Evolutionary conservation across 2,113 vertebrate genomes (phyloP).

Genomic region (Pycnonotus jocosus): DNA sequence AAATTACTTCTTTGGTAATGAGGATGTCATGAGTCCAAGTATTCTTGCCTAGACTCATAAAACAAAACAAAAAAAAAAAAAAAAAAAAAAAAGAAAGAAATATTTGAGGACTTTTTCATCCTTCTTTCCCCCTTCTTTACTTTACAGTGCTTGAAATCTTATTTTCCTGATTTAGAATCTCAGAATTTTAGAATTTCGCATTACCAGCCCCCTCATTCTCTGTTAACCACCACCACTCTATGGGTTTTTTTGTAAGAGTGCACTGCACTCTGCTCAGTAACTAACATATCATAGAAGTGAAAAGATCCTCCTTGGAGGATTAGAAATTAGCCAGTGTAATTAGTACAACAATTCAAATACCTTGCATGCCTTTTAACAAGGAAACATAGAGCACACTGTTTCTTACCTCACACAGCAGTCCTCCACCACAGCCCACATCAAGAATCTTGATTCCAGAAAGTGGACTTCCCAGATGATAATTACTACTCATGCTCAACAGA

Average conservation of each 20-base stretch:
- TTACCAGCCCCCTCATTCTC: neutral
- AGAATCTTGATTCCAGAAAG: conserved; percentile 84
- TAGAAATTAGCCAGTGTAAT: neutral
- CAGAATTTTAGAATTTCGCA: neutral
- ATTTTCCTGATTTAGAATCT: neutral
- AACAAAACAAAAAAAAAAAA: neutral
- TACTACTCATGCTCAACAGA: conserved; percentile 77
- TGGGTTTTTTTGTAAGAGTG: neutral
- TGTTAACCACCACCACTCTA: neutral
- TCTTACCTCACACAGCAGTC: conserved; percentile 88
- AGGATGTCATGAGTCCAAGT: neutral
- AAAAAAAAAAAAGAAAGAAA: neutral
- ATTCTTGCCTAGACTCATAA: neutral
- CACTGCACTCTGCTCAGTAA: neutral
- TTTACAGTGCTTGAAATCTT: neutral
- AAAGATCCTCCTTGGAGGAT: neutral
- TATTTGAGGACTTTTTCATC: neutral
- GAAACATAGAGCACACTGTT: neutral
- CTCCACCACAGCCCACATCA: conserved; percentile 93
- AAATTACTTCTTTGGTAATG: neutral
- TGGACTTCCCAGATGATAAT: conserved; percentile 77
- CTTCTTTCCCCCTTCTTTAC: neutral
- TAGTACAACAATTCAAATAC: neutral
- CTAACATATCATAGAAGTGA: neutral
- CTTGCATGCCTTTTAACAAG: neutral